phyloP scores from a whole-genome alignment of 1,140 invertebrate genomes.

The Conus betulinus region DNA sequence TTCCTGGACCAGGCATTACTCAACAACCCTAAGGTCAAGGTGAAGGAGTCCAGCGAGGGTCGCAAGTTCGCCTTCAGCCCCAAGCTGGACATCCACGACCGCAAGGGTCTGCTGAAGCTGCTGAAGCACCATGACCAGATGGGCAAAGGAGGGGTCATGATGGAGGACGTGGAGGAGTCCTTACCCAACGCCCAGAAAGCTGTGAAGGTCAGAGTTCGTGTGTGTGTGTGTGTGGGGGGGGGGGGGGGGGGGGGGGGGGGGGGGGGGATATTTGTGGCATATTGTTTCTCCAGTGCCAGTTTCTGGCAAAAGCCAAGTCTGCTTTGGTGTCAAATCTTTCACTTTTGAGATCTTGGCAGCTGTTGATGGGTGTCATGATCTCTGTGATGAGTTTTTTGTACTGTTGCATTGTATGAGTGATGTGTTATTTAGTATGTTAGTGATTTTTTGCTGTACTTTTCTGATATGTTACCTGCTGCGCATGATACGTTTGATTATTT shows the following conservation, averaged over 20 bases:
- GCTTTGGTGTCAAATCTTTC: too few relatives aligned
- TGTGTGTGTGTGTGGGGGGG: background rate
- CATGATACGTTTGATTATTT: too few relatives aligned
- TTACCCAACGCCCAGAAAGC: constrained; percentile 94
- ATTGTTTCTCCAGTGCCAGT: too few relatives aligned
- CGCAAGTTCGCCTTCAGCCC: constrained; percentile 93
- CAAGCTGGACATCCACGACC: constrained; percentile 93
- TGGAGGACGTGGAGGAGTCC: constrained; percentile 92
- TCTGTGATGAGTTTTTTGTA: too few relatives aligned
- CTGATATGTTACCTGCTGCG: too few relatives aligned
- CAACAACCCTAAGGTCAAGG: constrained; percentile 94
- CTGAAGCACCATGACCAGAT: constrained; percentile 94
- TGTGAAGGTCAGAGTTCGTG: constrained; percentile 82
- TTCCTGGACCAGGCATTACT: constrained; percentile 81
- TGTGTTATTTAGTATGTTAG: too few relatives aligned
- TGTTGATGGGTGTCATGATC: too few relatives aligned
- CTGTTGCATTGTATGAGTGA: too few relatives aligned
- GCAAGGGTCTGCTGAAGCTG: constrained; percentile 87
- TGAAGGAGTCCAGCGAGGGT: constrained; percentile 86
- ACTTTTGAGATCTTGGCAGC: too few relatives aligned
- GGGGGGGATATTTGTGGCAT: background rate
- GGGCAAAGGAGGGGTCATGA: constrained; percentile 87
- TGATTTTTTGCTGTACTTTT: too few relatives aligned
- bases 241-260: too few relatives aligned
- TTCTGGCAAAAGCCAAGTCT: too few relatives aligned